Conservation (phyloP, 2,797 vertebrate genomes). For the Oreochromis grahami region DNA sequence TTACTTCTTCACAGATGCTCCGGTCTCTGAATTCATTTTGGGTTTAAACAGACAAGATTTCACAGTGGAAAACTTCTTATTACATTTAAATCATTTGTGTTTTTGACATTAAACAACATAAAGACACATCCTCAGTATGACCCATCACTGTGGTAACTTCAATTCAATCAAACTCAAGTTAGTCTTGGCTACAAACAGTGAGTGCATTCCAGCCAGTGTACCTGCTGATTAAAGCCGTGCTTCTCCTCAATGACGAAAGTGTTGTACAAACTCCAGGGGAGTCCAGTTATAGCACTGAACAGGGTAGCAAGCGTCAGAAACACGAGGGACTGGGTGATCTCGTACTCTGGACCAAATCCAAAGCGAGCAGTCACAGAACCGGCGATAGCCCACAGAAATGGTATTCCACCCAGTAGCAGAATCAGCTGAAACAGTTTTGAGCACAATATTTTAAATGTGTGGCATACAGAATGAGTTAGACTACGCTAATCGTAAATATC, state of each 20-base stretch:
- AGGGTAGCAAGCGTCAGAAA: constrained; percentile 92
- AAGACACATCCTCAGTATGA: background rate
- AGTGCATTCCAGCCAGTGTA: constrained; percentile 39
- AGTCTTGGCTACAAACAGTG: background rate
- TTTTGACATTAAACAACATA: background rate
- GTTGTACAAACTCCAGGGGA: constrained; percentile 97
- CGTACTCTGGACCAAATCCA: constrained; percentile 87
- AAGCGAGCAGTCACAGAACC: constrained; percentile 79
- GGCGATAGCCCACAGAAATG: constrained; percentile 89
- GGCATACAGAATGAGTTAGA: background rate
- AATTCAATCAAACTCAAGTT: background rate
- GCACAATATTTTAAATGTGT: background rate
- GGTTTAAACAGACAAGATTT: background rate
- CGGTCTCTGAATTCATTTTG: background rate
- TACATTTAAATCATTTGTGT: background rate
- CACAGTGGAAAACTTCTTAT: background rate
- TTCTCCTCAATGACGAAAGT: constrained; percentile 98
- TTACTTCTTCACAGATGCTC: background rate
- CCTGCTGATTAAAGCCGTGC: constrained; percentile 99
- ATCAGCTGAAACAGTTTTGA: constrained; percentile 80
- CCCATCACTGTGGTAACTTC: background rate
- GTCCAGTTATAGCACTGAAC: constrained; percentile 92
- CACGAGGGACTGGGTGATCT: constrained; percentile 91
- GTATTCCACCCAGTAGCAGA: constrained; percentile 93
- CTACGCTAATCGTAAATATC: background rate